phyloP scores from a whole-genome alignment of 1,140 invertebrate species.

The Leptopilina clavipes region DNA sequence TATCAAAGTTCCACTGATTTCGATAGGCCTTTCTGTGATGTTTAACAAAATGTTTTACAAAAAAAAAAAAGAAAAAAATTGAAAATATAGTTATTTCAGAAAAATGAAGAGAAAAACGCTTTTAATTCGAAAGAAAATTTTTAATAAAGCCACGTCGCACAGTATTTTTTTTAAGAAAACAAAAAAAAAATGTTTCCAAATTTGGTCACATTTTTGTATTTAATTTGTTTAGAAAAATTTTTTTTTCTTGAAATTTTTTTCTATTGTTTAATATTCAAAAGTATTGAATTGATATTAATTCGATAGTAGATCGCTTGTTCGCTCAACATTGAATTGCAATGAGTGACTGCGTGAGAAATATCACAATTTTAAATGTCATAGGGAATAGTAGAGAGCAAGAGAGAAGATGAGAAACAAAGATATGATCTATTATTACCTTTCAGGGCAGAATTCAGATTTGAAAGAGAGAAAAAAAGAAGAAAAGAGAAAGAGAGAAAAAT shows the following conservation, averaged over 20 bases:
- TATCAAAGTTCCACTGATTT: slow-evolving; percentile 17
- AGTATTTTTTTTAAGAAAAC: background rate
- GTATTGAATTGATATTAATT: background rate
- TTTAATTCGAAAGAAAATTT: background rate
- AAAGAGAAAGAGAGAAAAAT: background rate
- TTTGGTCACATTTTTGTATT: background rate
- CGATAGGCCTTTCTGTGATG: slow-evolving; percentile 26
- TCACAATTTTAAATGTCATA: slow-evolving; percentile 24
- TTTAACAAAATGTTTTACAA: slow-evolving; percentile 17
- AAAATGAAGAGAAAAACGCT: too few species aligned
- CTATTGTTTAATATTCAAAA: background rate
- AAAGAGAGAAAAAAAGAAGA: background rate
- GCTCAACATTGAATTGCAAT: slow-evolving; percentile 22
- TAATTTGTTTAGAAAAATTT: background rate
- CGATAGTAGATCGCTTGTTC: background rate
- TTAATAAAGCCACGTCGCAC: slow-evolving; percentile 13
- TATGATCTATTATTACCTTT: slow-evolving; percentile 30
- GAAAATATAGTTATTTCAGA: too few species aligned
- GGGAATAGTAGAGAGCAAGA: background rate
- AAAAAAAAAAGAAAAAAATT: background rate
- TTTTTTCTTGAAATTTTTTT: background rate
- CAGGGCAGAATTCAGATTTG: background rate
- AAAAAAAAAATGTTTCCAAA: too few species aligned
- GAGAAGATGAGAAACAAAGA: slow-evolving; percentile 21
- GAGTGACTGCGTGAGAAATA: slow-evolving; percentile 26